These are phyloP conservation scores for Paramuricea clavata DNA, from an alignment of 92 coral and sea anemone species.

Conservation along the genomic window DNA sequence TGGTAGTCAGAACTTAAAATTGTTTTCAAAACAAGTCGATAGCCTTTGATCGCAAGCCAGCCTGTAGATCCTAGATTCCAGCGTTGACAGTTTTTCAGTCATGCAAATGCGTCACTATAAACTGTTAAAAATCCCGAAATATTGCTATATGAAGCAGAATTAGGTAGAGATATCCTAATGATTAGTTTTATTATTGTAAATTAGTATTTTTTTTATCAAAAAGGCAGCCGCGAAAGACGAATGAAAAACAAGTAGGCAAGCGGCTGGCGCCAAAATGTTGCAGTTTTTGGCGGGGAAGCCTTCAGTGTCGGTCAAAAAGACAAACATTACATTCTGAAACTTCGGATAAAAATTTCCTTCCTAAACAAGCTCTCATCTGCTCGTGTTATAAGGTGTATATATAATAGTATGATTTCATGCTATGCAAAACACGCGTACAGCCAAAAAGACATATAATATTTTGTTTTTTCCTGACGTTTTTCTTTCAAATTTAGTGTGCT, in stretches of 20 bases:
- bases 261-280: slow-evolving; percentile 25
- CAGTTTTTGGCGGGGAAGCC: background rate
- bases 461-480: background rate
- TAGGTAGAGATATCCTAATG: background rate
- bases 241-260: background rate
- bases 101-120: background rate
- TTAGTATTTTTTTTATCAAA: slow-evolving; percentile 17
- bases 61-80: too few relatives aligned
- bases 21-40: too few relatives aligned
- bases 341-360: background rate
- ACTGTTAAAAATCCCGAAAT: background rate
- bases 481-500: background rate
- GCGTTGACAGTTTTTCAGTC: too few relatives aligned
- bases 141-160: background rate
- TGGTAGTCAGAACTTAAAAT: too few relatives aligned
- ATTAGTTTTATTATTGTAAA: slow-evolving; percentile 1
- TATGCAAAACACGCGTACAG: background rate
- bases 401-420: background rate
- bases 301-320: background rate
- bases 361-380: background rate
- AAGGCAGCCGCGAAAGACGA: background rate
- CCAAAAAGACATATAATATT: too few relatives aligned
- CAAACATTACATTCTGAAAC: background rate
- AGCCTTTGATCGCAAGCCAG: background rate
- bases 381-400: background rate